Conservation (phyloP, 2,888 invertebrate genomes). For the Callyntrura guangdongensis region DNA sequence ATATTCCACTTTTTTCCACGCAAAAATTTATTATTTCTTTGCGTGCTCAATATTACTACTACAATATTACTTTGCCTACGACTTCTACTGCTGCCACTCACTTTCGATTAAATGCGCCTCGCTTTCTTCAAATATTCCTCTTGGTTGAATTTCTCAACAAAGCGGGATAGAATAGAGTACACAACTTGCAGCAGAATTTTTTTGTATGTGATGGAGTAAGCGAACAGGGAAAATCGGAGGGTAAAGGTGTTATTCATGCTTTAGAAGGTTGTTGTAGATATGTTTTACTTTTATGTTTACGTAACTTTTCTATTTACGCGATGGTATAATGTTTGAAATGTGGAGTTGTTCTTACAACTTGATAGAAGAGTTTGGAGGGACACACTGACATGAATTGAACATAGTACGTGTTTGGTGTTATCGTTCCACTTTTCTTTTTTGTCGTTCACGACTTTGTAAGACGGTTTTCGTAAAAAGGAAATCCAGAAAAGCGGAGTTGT, state of each 20-base stretch:
- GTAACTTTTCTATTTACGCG: neutral
- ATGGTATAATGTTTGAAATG: neutral
- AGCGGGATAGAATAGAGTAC: slow-evolving; percentile 10
- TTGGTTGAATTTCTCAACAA: neutral
- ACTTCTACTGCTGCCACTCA: slow-evolving; percentile 14
- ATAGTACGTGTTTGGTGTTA: slow-evolving; percentile 31
- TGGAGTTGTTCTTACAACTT: neutral
- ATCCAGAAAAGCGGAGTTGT: neutral
- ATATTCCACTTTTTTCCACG: slow-evolving; percentile 76
- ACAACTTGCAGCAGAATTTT: neutral
- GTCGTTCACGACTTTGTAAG: slow-evolving; percentile 56
- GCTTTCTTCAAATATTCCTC: slow-evolving; percentile 2
- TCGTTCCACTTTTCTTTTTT: slow-evolving; percentile 41
- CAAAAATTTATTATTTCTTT: slow-evolving; percentile 81
- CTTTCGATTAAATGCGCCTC: slow-evolving; percentile 60
- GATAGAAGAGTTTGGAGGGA: neutral
- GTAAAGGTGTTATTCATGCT: slow-evolving; percentile 17
- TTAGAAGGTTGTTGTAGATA: neutral
- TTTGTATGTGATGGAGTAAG: neutral
- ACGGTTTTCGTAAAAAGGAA: neutral
- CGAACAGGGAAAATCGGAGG: neutral
- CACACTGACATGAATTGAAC: slow-evolving; percentile 10
- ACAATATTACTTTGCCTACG: no score
- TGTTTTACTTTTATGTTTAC: slow-evolving; percentile 51
- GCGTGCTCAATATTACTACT: slow-evolving; percentile 72